phyloP scores from a whole-genome alignment of 2,113 vertebrate species.

The Struthio camelus region DNA sequence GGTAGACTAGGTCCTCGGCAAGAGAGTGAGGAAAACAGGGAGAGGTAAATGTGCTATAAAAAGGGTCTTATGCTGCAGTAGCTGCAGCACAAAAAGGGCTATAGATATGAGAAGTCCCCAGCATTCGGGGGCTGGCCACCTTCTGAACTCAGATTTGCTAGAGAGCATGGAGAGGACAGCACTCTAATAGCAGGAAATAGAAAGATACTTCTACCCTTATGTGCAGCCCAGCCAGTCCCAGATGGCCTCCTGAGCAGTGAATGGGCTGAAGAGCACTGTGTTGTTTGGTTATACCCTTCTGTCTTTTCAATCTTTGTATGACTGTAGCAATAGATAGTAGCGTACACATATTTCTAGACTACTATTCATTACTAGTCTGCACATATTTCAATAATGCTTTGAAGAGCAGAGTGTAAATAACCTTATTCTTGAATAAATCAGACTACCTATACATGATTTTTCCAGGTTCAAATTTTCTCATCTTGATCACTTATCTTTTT shows the following conservation, averaged over 20 bases:
- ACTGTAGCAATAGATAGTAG: not conserved
- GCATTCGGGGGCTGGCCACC: not conserved
- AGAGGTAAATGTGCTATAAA: fast-evolving
- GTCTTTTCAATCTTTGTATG: not conserved
- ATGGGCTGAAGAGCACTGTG: no score
- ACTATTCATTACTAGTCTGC: not conserved
- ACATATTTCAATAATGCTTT: not conserved
- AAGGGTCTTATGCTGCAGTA: not conserved
- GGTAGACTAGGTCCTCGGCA: not conserved
- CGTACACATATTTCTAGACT: not conserved
- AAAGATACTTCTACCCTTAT: not conserved
- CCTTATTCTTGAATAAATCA: not conserved
- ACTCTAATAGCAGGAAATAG: not conserved
- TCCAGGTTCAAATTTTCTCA: not conserved
- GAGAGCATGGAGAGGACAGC: not conserved
- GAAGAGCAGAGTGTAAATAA: not conserved
- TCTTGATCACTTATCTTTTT: not conserved
- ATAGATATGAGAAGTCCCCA: not conserved
- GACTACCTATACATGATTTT: not conserved
- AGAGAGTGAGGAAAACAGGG: not conserved
- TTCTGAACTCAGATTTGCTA: not conserved
- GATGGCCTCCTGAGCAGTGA: not conserved
- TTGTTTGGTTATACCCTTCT: no score
- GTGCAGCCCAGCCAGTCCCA: not conserved
- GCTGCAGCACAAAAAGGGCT: not conserved